Evolutionary conservation across 2,797 vertebrate species (phyloP).

Genomic region (Peromyscus aztecus): DNA sequence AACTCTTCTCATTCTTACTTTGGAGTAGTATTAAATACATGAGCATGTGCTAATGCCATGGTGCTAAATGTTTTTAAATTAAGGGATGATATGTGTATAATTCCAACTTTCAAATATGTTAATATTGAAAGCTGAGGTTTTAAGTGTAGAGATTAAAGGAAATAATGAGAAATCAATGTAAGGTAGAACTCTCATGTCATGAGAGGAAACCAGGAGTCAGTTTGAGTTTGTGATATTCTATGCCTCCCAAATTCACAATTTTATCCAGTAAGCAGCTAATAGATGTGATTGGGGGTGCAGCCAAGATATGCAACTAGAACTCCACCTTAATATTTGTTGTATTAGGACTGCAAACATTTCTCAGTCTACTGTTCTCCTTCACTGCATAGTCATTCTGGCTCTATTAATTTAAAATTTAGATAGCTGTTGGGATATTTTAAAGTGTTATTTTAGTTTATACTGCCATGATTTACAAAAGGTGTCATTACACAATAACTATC

Average conservation of each 20-base stretch:
- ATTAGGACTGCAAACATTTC: neutral
- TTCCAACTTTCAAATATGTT: constrained; percentile 5
- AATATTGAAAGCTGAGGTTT: neutral
- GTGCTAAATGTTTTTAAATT: constrained; percentile 12
- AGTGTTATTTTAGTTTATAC: constrained; percentile 30
- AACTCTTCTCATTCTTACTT: constrained; percentile 12
- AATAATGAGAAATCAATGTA: neutral
- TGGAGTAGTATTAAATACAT: constrained; percentile 12
- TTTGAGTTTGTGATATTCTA: neutral
- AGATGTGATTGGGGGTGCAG: neutral
- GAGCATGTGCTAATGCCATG: neutral
- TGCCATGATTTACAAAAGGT: constrained; percentile 44
- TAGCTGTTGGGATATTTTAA: constrained; percentile 40
- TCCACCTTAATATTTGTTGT: neutral
- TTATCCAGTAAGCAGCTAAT: neutral
- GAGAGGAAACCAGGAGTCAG: neutral
- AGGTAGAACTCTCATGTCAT: neutral
- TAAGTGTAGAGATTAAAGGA: neutral
- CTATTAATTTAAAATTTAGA: neutral
- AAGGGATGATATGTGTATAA: neutral
- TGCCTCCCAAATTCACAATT: neutral
- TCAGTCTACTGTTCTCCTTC: neutral
- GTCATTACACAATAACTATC: neutral
- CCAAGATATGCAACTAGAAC: neutral
- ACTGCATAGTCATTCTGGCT: neutral